Percentiles rank a stretch among this genome's conserved stretches.
phyloP scores from a whole-genome alignment of 1,140 invertebrate genomes.

The Rhopalosiphum padi region DNA sequence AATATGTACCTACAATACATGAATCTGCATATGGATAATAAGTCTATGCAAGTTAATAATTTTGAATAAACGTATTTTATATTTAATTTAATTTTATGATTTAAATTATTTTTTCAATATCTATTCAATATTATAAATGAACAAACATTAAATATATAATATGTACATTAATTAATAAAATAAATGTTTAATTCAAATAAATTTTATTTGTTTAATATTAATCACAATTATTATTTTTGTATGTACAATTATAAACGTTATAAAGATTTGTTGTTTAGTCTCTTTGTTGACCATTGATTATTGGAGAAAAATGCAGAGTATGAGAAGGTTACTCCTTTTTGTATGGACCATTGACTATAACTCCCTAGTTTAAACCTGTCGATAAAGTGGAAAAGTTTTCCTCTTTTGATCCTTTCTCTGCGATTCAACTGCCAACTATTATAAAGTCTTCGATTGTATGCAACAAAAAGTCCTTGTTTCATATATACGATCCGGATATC shows the following conservation, averaged over 20 bases:
- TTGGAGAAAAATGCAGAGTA: background rate
- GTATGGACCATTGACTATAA: background rate
- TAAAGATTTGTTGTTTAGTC: background rate
- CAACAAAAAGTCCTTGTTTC: slow-evolving; percentile 18
- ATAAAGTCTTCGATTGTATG: background rate
- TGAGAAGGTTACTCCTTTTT: background rate
- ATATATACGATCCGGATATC: background rate
- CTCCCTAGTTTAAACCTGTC: background rate
- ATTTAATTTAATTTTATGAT: background rate
- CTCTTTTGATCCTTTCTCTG: background rate
- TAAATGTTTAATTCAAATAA: background rate
- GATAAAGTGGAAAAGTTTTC: background rate
- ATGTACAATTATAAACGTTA: background rate
- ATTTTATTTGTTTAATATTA: background rate
- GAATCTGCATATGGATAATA: background rate
- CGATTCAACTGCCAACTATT: background rate
- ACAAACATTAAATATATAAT: background rate
- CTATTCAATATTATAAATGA: background rate
- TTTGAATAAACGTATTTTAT: background rate
- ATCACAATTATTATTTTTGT: too few relatives aligned
- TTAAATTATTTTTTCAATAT: background rate
- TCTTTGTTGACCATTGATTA: background rate
- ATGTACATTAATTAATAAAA: background rate
- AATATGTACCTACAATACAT: background rate
- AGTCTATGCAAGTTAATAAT: background rate